Evolutionary conservation across 2,113 vertebrate genomes (phyloP), one percentile per base, ranked within the genome.

Genomic region (Hoplias malabaricus): DNA sequence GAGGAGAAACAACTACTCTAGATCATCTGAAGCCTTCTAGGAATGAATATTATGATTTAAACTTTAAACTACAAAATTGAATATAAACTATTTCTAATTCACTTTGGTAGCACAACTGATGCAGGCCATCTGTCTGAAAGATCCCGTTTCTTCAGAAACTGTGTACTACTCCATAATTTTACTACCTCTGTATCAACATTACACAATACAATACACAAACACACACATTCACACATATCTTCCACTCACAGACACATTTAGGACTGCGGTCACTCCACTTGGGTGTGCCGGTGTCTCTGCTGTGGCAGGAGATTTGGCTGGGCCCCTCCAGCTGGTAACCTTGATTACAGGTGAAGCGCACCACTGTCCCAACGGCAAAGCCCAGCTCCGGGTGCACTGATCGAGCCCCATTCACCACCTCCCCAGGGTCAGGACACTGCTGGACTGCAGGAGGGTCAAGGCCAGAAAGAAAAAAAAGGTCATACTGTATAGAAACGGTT

Each of bases 211-310:
- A 72, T 27, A 75, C 40, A 54, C 62, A 75, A 8, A 75, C 38
- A 48, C 25, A 71, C 74, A 54, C 23, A 66, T n/a, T 10, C 69
- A 54, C 68, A 78, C 43, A 79, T 5, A 12, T n/a, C 34, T 61
- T 29, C 5, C 34, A 95, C 96, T 95, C 86, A 97, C 96, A 90
- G 90, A 96, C 94, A 89, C 96, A 97, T 75, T 96, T 96, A 8
- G 96, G 96, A 82, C 94, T 94, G 61, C 94, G 93, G 86, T 96
- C 95, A 1, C 96, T 97, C 96, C 96, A 96, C 82, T 96, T 96
- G 36, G 96, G 96, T 13, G 93, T 95, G 33, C 94, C 94, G 0
- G 94, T 95, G 89, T 96, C 95, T 16, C 95, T 91, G 34, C 92
- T 94, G 19, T 95, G 94, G 89, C 96, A 97, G 31, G 95, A 95